phyloP scores from a whole-genome alignment of 2,888 invertebrate genomes.

The Alloscopus bannaensis region DNA sequence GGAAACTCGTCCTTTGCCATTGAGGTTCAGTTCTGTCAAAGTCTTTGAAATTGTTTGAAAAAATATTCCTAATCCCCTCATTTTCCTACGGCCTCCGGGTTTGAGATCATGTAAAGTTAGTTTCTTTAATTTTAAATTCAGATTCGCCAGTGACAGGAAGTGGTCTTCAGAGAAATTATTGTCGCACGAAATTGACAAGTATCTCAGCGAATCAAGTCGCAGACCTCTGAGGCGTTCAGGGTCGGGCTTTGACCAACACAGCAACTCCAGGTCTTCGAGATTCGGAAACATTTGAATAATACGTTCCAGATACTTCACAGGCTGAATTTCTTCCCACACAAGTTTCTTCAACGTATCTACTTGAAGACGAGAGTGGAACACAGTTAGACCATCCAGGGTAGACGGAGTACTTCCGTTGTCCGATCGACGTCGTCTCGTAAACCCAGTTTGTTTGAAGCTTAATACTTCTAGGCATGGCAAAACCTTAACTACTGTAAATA shows the following conservation, averaged over 20 bases:
- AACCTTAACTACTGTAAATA: slow-evolving; percentile 6
- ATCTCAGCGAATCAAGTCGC: slow-evolving; percentile 24
- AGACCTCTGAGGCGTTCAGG: slow-evolving; percentile 2
- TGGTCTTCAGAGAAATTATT: slow-evolving; percentile 24
- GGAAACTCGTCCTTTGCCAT: slow-evolving; percentile 5
- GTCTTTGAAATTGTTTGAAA: slow-evolving; percentile 9
- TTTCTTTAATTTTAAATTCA: slow-evolving; percentile 26
- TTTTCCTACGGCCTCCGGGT: slow-evolving; percentile 21
- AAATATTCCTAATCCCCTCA: slow-evolving; percentile 30
- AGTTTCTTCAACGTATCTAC: slow-evolving; percentile 22
- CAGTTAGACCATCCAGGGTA: slow-evolving; percentile 31
- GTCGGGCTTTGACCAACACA: slow-evolving; percentile 17
- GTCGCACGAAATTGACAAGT: slow-evolving; percentile 26
- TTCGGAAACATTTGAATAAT: slow-evolving; percentile 41
- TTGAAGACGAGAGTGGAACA: background rate
- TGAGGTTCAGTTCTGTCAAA: slow-evolving; percentile 24
- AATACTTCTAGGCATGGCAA: slow-evolving; percentile 36
- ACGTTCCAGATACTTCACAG: slow-evolving; percentile 36
- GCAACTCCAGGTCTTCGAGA: slow-evolving; percentile 38
- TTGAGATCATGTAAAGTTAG: slow-evolving; percentile 21
- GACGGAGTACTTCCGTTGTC: background rate
- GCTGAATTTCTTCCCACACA: slow-evolving; percentile 35
- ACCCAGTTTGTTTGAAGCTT: slow-evolving; percentile 41
- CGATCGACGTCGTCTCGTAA: background rate
- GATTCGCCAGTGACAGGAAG: slow-evolving; percentile 32